These are phyloP conservation scores for Hoplostethus mediterraneus DNA, from an alignment of 2,797 vertebrate genomes.

Conservation along the genomic window DNA sequence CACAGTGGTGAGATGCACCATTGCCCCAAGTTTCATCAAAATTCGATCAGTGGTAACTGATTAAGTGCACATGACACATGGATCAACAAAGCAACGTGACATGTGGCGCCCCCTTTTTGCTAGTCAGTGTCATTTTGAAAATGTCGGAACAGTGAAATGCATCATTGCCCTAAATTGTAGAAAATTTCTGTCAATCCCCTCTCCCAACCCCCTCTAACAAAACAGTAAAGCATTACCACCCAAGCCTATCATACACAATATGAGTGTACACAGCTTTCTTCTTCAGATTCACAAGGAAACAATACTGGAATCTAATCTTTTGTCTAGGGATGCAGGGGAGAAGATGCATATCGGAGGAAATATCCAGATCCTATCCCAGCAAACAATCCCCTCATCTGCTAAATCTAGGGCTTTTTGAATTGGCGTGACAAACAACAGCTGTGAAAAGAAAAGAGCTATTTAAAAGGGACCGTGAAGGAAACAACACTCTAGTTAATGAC, in stretches of 20 bases:
- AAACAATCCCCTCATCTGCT: slow-evolving; percentile 9
- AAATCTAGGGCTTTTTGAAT: slow-evolving; percentile 36
- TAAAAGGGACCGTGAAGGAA: slow-evolving; percentile 27
- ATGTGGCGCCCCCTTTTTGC: too few relatives aligned
- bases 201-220: too few relatives aligned
- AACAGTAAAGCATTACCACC: too few relatives aligned
- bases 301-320: slow-evolving; percentile 27
- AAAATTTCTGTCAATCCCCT: too few relatives aligned
- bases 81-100: too few relatives aligned
- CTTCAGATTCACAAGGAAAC: slow-evolving; percentile 2
- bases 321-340: neutral
- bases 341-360: neutral
- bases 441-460: slow-evolving; percentile 26
- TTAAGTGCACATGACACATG: too few relatives aligned
- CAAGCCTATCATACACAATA: neutral
- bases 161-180: too few relatives aligned
- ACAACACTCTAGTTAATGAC: slow-evolving; percentile 33
- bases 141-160: too few relatives aligned
- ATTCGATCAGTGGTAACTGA: too few relatives aligned
- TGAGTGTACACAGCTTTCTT: slow-evolving; percentile 13
- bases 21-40: too few relatives aligned
- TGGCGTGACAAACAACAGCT: slow-evolving; percentile 41
- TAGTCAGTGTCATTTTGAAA: too few relatives aligned
- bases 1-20: too few relatives aligned
- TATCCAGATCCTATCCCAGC: neutral